Evolutionary conservation across 2,888 invertebrate genomes (phyloP).

Genomic region (Coleophora deauratella): DNA sequence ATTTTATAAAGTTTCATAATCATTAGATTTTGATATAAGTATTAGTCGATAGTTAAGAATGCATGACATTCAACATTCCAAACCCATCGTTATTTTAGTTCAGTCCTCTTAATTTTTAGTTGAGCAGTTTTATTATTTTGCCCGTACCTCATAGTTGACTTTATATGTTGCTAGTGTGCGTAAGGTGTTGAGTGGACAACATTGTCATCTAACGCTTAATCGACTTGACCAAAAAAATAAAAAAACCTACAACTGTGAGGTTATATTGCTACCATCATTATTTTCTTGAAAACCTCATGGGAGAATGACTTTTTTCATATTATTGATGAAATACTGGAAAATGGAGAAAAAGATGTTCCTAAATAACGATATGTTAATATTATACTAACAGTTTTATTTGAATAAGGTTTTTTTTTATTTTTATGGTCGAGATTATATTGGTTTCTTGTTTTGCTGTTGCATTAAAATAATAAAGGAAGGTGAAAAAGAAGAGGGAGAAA

Average conservation of each 20-base stretch:
- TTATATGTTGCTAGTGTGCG: conserved; percentile 42
- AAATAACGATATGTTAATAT: too few species aligned
- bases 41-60: conserved; percentile 22
- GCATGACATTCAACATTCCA: conserved; percentile 35
- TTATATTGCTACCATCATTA: too few species aligned
- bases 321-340: too few species aligned
- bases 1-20: too few species aligned
- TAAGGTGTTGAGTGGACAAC: conserved; percentile 26
- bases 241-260: too few species aligned
- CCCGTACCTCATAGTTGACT: conserved; percentile 34
- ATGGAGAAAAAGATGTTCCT: too few species aligned
- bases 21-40: conserved; percentile 19
- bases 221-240: neutral
- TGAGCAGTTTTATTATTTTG: conserved; percentile 41
- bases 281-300: too few species aligned
- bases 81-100: conserved; percentile 11
- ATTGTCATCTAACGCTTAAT: conserved; percentile 40
- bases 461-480: conserved; percentile 59
- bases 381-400: too few species aligned
- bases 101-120: conserved; percentile 31
- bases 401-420: too few species aligned
- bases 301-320: too few species aligned
- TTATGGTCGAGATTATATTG: too few species aligned
- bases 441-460: conserved; percentile 56
- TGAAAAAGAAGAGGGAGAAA: conserved; percentile 44